Percentiles rank a stretch among this genome's conserved stretches.
These are phyloP conservation scores for Ernsta delagoae DNA, from an alignment of 2,888 invertebrate genomes.

Conservation along the genomic window DNA sequence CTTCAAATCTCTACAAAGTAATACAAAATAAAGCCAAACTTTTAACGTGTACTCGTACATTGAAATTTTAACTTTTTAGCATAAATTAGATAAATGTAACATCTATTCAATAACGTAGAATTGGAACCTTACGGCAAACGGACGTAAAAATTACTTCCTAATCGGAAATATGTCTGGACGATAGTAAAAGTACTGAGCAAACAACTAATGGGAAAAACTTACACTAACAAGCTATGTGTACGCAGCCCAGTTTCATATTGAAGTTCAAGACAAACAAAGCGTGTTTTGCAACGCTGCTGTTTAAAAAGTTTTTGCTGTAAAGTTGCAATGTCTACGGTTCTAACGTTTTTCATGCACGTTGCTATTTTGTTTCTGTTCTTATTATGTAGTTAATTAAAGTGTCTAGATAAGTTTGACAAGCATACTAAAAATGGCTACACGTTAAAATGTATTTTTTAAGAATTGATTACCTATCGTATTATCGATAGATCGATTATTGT, in stretches of 20 bases:
- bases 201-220: conserved; percentile 27
- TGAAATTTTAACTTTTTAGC: background rate
- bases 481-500: too few species aligned
- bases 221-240: conserved; percentile 28
- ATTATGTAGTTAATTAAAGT: background rate
- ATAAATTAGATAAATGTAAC: too few species aligned
- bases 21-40: conserved; percentile 17
- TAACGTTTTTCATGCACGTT: background rate
- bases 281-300: conserved; percentile 13
- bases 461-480: background rate
- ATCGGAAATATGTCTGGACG: conserved; percentile 2
- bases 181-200: conserved; percentile 3
- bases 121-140: conserved; percentile 23
- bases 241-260: conserved; percentile 26
- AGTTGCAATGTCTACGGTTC: conserved; percentile 30
- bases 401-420: background rate
- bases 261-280: conserved; percentile 24
- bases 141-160: too few species aligned
- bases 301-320: conserved; percentile 24
- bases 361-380: background rate
- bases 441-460: background rate
- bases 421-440: background rate
- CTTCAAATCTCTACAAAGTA: conserved; percentile 13
- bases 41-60: background rate
- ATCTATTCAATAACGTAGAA: background rate